These are phyloP conservation scores for Polyommatus icarus DNA, from an alignment of 2,888 invertebrate genomes.

Conservation along the genomic window DNA sequence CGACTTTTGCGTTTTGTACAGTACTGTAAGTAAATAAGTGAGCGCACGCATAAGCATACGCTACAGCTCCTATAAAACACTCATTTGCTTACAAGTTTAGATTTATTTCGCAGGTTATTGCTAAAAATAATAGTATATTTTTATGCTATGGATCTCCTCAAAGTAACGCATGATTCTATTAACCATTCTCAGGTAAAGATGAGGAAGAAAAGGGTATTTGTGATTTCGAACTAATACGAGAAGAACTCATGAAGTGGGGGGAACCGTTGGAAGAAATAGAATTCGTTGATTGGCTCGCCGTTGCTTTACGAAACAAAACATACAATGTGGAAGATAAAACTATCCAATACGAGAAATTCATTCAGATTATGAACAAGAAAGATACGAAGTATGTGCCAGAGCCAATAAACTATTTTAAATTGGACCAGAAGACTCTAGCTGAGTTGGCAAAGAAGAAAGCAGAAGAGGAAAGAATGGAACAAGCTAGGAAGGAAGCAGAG, in stretches of 20 bases:
- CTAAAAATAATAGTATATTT: too few species aligned
- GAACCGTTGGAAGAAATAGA: conserved; percentile 65
- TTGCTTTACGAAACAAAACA: conserved; percentile 63
- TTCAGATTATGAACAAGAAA: conserved; percentile 69
- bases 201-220: conserved; percentile 60
- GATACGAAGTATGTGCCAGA: conserved; percentile 62
- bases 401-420: conserved; percentile 70
- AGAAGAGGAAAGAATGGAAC: conserved; percentile 59
- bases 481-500: conserved; percentile 62
- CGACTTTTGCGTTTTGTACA: too few species aligned
- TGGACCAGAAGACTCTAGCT: conserved; percentile 71
- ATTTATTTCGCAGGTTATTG: too few species aligned
- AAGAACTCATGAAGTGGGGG: conserved; percentile 67
- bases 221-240: conserved; percentile 56
- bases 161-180: neutral
- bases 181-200: conserved; percentile 57
- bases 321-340: conserved; percentile 55
- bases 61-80: too few species aligned
- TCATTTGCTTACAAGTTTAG: too few species aligned
- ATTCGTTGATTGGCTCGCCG: conserved; percentile 61
- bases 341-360: conserved; percentile 62
- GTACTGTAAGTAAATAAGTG: too few species aligned
- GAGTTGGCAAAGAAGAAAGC: conserved; percentile 68
- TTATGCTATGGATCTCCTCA: neutral
- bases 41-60: too few species aligned